phyloP scores from a whole-genome alignment of 2,888 invertebrate species.

The Ecliptopera silaceata region DNA sequence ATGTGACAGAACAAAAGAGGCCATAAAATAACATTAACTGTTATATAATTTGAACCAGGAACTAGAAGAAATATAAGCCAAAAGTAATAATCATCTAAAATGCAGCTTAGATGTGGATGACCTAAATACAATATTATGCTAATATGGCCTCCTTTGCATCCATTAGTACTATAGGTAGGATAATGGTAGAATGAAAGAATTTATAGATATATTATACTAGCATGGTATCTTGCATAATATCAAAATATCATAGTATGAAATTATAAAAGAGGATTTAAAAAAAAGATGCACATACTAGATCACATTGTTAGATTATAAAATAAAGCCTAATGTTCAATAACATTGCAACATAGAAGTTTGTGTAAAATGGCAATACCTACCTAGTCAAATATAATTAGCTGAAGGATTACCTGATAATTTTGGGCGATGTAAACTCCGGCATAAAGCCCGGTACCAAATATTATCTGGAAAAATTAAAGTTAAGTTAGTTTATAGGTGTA shows the following conservation, averaged over 20 bases:
- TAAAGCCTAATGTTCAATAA: no score
- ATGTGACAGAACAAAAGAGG: slow-evolving; percentile 44
- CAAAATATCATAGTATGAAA: no score
- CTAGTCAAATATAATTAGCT: neutral
- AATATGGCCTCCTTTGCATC: slow-evolving; percentile 53
- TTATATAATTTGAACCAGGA: slow-evolving; percentile 37
- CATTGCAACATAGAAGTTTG: neutral
- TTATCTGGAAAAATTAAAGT: slow-evolving; percentile 79
- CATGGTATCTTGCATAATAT: no score
- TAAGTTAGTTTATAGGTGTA: neutral
- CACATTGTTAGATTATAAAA: no score
- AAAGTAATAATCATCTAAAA: neutral
- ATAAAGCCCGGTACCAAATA: slow-evolving; percentile 87
- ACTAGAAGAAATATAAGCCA: slow-evolving; percentile 3
- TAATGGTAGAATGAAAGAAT: neutral
- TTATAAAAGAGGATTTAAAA: no score
- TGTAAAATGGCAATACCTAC: neutral
- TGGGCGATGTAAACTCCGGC: slow-evolving; percentile 89
- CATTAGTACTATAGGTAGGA: neutral
- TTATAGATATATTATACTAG: neutral
- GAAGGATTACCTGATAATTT: slow-evolving; percentile 87
- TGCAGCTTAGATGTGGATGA: slow-evolving; percentile 5
- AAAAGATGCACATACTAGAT: no score
- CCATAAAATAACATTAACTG: slow-evolving; percentile 24
- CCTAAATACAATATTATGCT: slow-evolving; percentile 13